Evolutionary conservation across 2,888 invertebrate genomes (phyloP).

Genomic region (Lepidonotus clava): DNA sequence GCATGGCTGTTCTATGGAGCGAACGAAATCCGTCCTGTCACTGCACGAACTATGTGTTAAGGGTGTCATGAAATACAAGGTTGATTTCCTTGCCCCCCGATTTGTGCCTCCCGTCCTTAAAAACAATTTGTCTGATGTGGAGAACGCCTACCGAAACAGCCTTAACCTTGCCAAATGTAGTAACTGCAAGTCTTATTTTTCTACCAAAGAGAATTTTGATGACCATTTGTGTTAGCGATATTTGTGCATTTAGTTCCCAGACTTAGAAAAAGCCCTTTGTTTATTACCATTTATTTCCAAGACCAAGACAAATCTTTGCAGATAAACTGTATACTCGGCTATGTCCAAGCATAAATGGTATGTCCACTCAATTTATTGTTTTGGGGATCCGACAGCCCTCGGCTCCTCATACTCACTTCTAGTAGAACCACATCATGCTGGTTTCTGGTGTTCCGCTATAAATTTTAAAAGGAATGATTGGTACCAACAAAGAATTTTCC

Average conservation of each 20-base stretch:
- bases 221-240: conserved; percentile 20
- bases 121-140: not conserved
- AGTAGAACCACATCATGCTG: no score
- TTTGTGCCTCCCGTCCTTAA: conserved; percentile 39
- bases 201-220: conserved; percentile 43
- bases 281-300: not conserved
- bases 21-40: not conserved
- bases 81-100: conserved; percentile 14
- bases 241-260: no score
- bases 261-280: no score
- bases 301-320: no score
- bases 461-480: no score
- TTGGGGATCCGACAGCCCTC: no score
- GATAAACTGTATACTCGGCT: no score
- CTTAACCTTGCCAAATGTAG: conserved; percentile 50
- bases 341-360: no score
- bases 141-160: not conserved
- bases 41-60: conserved; percentile 42
- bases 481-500: no score
- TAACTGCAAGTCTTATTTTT: conserved; percentile 33
- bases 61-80: not conserved
- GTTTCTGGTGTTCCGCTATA: no score
- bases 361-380: no score
- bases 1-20: not conserved
- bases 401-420: no score